Evolutionary conservation across 2,797 vertebrate genomes (phyloP), one percentile per base, ranked within the genome.

Genomic region (Kryptolebias ocellatus): DNA sequence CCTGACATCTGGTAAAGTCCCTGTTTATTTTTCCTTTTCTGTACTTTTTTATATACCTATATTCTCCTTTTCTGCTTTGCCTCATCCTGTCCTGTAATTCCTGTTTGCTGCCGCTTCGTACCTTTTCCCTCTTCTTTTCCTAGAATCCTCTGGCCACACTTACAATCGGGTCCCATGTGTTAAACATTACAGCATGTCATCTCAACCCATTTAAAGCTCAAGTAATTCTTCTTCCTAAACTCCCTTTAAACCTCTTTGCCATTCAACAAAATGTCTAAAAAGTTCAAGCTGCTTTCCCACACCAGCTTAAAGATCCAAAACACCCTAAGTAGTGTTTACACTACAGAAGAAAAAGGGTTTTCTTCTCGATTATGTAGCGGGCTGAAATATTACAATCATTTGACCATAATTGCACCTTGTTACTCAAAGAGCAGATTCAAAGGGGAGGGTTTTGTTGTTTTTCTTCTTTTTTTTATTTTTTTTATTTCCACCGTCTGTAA

Each of bases 311-410:
- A 79, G 64, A 81, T 61, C 72, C 61, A 56, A 80, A 88, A 79
- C 66, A 63, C 15, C 28, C 56, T 67, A 76, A 87, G 75, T 80
- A 60, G 28, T 87, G 84, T 89, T 91, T 79, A 89, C 73, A 70
- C 80, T 77, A 67, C 69, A 81, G 66, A 67, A 83, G 74, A 83
- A 82, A 80, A 79, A 64, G 67, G 28, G 71, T 51, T 83, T 81
- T 84, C 65, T 39, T 56, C 77, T 72, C 80, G 68, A 80, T 89
- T 84, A 83, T 82, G 74, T 72, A 46, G 72, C 57, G 51, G 78
- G 75, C 63, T 85, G 76, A 88, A 88, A 90, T 87, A 90, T 87
- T 80, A 80, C 87, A 79, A 87, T 83, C 71, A 85, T 87, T 87
- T 78, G 71, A 73, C 70, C 24, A 6, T 89, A 88, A 87, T 87